Conservation (phyloP, 2,888 invertebrate species). For the Aphodius sticticus region DNA sequence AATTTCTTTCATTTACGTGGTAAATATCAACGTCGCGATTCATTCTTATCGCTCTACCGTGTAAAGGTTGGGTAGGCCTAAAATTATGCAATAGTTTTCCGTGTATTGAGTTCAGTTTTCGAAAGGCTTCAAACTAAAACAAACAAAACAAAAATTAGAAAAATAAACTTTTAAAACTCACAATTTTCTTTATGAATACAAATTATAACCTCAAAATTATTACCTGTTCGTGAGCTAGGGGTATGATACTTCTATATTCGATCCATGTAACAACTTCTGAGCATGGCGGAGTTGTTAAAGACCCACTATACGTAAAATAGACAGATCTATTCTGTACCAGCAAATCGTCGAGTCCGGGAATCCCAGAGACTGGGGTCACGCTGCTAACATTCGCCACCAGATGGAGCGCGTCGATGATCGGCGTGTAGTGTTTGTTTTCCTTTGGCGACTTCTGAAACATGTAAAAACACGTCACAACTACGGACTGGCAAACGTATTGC, state of each 20-base stretch:
- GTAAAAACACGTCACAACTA: constrained; percentile 17
- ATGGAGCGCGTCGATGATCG: constrained; percentile 40
- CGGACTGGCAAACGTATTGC: background rate
- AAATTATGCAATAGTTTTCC: constrained; percentile 81
- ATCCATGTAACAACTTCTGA: constrained; percentile 84
- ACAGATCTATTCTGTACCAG: constrained; percentile 39
- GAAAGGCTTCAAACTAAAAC: constrained; percentile 76
- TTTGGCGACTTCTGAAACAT: constrained; percentile 39
- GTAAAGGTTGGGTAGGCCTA: constrained; percentile 81
- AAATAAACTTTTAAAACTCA: constrained; percentile 5
- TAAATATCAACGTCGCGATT: constrained; percentile 36
- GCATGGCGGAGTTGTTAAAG: constrained; percentile 82
- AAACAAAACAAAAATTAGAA: constrained; percentile 12
- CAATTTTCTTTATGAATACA: too few relatives aligned
- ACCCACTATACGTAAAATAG: constrained; percentile 83
- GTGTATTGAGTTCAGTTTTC: constrained; percentile 70
- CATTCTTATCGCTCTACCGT: constrained; percentile 65
- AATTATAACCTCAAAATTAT: constrained; percentile 16
- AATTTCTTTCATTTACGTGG: constrained; percentile 7
- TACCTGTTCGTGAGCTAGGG: constrained; percentile 78
- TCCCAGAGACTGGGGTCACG: constrained; percentile 29
- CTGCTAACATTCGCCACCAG: constrained; percentile 40
- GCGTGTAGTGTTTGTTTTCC: constrained; percentile 42
- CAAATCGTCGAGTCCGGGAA: constrained; percentile 27
- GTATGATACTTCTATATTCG: constrained; percentile 75